Conservation (phyloP, 2,888 invertebrate genomes). For the Zele albiditarsus region DNA sequence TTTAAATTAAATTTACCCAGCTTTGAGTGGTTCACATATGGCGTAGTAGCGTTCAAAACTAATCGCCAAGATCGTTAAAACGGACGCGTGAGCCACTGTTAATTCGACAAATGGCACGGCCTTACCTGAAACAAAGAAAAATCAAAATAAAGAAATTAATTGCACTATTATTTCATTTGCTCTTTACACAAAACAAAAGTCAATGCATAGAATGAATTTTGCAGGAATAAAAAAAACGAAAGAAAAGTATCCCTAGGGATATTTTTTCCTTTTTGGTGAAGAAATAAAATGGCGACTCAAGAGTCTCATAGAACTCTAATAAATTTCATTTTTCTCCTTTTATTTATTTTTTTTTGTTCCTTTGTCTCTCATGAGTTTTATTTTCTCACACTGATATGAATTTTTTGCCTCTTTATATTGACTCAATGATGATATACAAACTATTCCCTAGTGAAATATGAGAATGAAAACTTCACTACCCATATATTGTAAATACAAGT, state of each 20-base stretch:
- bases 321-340: neutral
- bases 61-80: slow-evolving; percentile 93
- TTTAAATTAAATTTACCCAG: slow-evolving; percentile 74
- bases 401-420: neutral
- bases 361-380: neutral
- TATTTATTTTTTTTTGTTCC: neutral
- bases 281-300: neutral
- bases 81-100: slow-evolving; percentile 93
- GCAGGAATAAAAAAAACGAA: neutral
- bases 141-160: slow-evolving; percentile 1
- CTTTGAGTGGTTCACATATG: slow-evolving; percentile 92
- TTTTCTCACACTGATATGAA: neutral
- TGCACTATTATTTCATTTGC: neutral
- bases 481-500: neutral
- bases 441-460: neutral
- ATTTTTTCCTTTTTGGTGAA: neutral
- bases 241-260: neutral
- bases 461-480: neutral
- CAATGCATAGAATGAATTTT: neutral
- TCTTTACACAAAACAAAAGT: neutral
- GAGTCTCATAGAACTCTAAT: neutral
- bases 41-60: slow-evolving; percentile 94
- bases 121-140: slow-evolving; percentile 80
- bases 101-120: slow-evolving; percentile 94
- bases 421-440: neutral